phyloP scores from a whole-genome alignment of 1,140 invertebrate genomes.

The Hylaeus volcanicus region DNA sequence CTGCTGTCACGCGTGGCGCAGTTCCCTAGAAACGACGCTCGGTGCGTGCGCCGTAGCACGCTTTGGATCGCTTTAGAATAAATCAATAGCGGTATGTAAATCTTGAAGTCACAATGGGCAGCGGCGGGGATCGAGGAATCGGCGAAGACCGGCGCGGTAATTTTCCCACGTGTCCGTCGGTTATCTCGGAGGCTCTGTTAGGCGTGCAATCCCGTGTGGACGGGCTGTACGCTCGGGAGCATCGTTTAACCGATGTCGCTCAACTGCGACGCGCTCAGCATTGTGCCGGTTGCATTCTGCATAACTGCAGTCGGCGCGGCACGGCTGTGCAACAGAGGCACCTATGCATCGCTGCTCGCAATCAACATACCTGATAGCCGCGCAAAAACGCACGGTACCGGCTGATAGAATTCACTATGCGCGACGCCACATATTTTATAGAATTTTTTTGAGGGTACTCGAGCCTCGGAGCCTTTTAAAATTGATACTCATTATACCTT shows the following conservation, averaged over 20 bases:
- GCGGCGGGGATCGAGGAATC: constrained; percentile 53
- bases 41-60: constrained; percentile 25
- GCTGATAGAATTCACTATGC: constrained; percentile 62
- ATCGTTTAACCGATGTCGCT: constrained; percentile 67
- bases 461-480: too few relatives aligned
- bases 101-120: constrained; percentile 61
- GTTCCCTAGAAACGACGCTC: constrained; percentile 24
- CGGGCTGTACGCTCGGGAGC: constrained; percentile 39
- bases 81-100: constrained; percentile 66
- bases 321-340: constrained; percentile 49
- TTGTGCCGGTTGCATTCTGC: constrained; percentile 39
- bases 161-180: constrained; percentile 64
- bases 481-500: too few relatives aligned
- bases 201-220: constrained; percentile 28
- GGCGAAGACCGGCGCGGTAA: constrained; percentile 48
- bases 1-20: constrained; percentile 19
- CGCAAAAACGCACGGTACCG: constrained; percentile 50
- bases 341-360: constrained; percentile 63
- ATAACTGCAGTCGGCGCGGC: constrained; percentile 47
- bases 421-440: constrained; percentile 10
- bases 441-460: too few relatives aligned
- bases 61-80: constrained; percentile 45
- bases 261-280: constrained; percentile 46
- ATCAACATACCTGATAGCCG: constrained; percentile 65
- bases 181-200: constrained; percentile 41